phyloP scores from a whole-genome alignment of 2,888 invertebrate species.

The Drosophila neoperkinsi region DNA sequence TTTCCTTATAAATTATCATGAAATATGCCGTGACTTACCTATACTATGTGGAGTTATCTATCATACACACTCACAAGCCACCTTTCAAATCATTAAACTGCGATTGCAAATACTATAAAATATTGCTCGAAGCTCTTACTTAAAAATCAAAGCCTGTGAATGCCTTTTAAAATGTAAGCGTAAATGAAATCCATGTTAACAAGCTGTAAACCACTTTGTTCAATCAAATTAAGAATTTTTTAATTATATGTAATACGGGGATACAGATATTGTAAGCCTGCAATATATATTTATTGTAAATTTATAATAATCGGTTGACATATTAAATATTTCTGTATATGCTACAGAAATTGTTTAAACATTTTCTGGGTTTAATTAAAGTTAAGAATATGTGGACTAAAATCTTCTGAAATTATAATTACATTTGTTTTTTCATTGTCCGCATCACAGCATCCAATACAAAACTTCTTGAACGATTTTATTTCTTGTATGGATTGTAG shows the following conservation, averaged over 20 bases:
- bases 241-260: neutral
- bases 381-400: neutral
- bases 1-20: slow-evolving; percentile 67
- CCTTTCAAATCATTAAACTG: slow-evolving; percentile 4
- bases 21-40: slow-evolving; percentile 61
- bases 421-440: neutral
- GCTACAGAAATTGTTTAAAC: too few species aligned
- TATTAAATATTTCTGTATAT: neutral
- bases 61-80: neutral
- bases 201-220: neutral
- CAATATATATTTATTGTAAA: neutral
- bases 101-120: neutral
- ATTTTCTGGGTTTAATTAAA: neutral
- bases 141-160: neutral
- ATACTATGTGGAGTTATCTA: neutral
- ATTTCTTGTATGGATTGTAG: neutral
- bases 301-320: neutral
- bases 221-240: neutral
- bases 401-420: neutral
- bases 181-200: neutral
- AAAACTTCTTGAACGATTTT: neutral
- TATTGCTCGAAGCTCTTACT: neutral
- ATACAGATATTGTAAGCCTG: too few species aligned
- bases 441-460: neutral
- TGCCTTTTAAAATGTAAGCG: neutral